phyloP scores from a whole-genome alignment of 2,888 invertebrate species.

The Aethes cnicana region DNA sequence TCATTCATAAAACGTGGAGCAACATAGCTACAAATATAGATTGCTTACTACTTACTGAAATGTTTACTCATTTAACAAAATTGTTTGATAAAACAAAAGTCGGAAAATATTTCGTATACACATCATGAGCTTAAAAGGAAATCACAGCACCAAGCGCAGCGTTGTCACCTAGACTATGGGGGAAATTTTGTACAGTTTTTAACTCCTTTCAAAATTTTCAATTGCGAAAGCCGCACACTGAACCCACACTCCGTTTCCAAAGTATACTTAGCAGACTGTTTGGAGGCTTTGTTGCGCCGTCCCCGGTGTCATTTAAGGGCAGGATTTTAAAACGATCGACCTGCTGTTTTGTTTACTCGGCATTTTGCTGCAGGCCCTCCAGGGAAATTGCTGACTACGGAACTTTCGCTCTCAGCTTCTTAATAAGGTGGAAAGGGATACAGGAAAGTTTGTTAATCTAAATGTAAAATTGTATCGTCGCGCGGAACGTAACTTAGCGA shows the following conservation, averaged over 20 bases:
- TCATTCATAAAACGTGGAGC: too few relatives aligned
- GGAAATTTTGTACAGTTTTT: too few relatives aligned
- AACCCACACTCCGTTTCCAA: constrained; percentile 19
- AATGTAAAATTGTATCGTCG: constrained; percentile 21
- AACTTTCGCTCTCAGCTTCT: constrained; percentile 25
- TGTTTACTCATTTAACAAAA: too few relatives aligned
- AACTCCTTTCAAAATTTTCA: neutral
- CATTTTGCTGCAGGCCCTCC: constrained; percentile 39
- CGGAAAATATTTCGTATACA: too few relatives aligned
- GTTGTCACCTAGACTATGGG: too few relatives aligned
- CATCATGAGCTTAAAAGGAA: too few relatives aligned
- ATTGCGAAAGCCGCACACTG: neutral
- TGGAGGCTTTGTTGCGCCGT: constrained; percentile 38
- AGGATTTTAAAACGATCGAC: constrained; percentile 62
- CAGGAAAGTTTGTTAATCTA: constrained; percentile 28
- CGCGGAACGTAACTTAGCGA: neutral
- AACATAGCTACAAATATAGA: too few relatives aligned
- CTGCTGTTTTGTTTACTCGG: constrained; percentile 50
- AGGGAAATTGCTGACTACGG: constrained; percentile 31
- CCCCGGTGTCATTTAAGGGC: constrained; percentile 57
- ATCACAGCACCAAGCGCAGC: too few relatives aligned
- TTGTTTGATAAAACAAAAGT: too few relatives aligned
- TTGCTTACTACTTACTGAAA: too few relatives aligned
- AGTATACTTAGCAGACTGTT: constrained; percentile 29
- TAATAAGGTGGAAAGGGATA: constrained; percentile 25